A percentile compares a stretch with the other conserved stretches of the same genome.
These are phyloP conservation scores for Euura lappo DNA, from an alignment of 1,140 invertebrate genomes.

Conservation along the genomic window DNA sequence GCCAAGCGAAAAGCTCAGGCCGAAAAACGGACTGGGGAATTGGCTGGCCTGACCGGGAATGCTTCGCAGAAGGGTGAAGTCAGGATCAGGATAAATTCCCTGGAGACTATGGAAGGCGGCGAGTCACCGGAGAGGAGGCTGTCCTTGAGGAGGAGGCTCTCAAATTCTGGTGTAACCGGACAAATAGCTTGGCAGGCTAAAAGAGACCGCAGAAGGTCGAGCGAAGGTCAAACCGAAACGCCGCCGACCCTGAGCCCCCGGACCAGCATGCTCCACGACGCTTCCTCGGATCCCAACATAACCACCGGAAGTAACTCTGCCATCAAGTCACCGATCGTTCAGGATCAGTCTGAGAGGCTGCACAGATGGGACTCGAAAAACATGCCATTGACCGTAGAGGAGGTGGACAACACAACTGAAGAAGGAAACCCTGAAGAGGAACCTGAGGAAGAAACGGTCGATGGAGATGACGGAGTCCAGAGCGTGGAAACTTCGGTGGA, in stretches of 20 bases:
- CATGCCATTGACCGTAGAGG: slow-evolving; percentile 21
- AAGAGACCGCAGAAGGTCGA: slow-evolving; percentile 48
- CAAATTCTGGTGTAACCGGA: slow-evolving; percentile 32
- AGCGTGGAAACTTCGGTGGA: slow-evolving; percentile 48
- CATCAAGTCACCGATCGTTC: not conserved
- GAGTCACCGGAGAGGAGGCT: slow-evolving; percentile 35
- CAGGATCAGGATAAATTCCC: slow-evolving; percentile 27
- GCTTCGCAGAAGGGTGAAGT: slow-evolving; percentile 17
- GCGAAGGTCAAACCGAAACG: slow-evolving; percentile 44
- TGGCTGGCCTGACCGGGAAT: slow-evolving; percentile 31
- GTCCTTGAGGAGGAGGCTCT: slow-evolving; percentile 35
- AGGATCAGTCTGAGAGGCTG: slow-evolving; percentile 25
- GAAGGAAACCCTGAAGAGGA: slow-evolving; percentile 12
- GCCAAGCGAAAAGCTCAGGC: slow-evolving; percentile 51
- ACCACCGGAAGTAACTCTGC: slow-evolving; percentile 18
- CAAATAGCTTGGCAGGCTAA: slow-evolving; percentile 28
- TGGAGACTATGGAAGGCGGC: slow-evolving; percentile 32
- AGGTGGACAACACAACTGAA: slow-evolving; percentile 24
- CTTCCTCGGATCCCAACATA: slow-evolving; percentile 52
- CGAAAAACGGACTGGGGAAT: slow-evolving; percentile 43
- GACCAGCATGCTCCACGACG: slow-evolving; percentile 22
- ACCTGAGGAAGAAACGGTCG: slow-evolving; percentile 39
- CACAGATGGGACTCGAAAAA: slow-evolving; percentile 45
- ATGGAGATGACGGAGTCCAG: slow-evolving; percentile 47
- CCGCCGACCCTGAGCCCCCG: slow-evolving; percentile 19